Evolutionary conservation across 2,113 vertebrate species (phyloP), one percentile per base, ranked within the genome.

Genomic region (Anarrhichthys ocellatus): DNA sequence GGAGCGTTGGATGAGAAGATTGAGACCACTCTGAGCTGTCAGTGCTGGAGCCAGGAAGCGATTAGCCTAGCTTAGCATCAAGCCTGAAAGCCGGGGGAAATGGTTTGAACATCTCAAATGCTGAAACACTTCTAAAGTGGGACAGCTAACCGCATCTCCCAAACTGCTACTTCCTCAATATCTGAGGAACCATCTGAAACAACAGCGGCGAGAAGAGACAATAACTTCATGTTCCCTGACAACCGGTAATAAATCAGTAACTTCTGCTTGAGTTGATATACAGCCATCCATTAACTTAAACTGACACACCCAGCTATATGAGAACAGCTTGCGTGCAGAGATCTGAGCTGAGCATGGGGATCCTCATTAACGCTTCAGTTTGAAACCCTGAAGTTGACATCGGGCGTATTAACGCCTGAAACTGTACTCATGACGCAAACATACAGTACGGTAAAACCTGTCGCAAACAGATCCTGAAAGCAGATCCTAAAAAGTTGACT

Each of bases 171-270:
- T 70, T 82, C 50, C 24, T 73, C 24, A 76, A 77, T 56, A 34
- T 68, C 18, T 44, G 13, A 3, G 70, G 54, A 83, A 70, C 7
- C 4, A 29, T 9, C n/a, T 34, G 29, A 61, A 69, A 34, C 22
- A 17, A 58, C n/a, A 32, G 48, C 15, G 20, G 38, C 18, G 56
- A 50, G 8, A 22, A 5, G 73, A 58, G 2, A 73, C 24, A 75
- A 80, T 50, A 64, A 52, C 71, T 20, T 18, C 2, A 44, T 66
- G 38, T 78, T 73, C 24, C 54, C 18, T 67, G 78, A 40, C 32
- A 73, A 24, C 18, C 10, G 13, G 2, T 48, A 17, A 83, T 81
- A 83, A 83, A 87, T 81, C n/a, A 50, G 6, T 61, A 46, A 83
- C 70, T 79, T 85, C 74, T 72, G 46, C 62, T 83, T 63, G 29